phyloP scores from a whole-genome alignment of 1,140 invertebrate genomes.

The Camponotus floridanus region DNA sequence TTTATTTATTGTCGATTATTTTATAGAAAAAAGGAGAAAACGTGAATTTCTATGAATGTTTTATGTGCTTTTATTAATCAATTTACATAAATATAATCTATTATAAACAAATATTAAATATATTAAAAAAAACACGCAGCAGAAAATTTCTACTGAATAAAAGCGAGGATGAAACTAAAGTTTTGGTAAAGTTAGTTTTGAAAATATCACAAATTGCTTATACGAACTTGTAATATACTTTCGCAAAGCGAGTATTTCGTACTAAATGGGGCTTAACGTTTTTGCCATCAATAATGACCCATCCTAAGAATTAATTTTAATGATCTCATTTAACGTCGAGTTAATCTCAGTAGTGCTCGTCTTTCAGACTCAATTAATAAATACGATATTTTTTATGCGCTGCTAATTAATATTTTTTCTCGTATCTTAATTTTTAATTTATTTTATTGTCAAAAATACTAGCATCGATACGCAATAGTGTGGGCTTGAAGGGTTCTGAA shows the following conservation, averaged over 20 bases:
- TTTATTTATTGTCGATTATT: conserved; percentile 7
- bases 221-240: not conserved
- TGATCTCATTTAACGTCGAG: conserved; percentile 23
- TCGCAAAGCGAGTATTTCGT: not conserved
- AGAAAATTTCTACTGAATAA: not conserved
- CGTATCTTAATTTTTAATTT: not conserved
- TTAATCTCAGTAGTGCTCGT: not conserved
- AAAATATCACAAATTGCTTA: not conserved
- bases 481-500: not conserved
- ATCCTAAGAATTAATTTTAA: conserved; percentile 38
- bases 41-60: not conserved
- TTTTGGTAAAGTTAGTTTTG: not conserved
- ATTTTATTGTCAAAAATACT: not conserved
- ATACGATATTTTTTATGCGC: not conserved
- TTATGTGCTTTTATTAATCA: not conserved
- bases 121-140: not conserved
- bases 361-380: conserved; percentile 15
- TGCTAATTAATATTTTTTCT: not conserved
- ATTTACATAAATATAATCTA: not conserved
- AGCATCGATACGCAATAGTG: not conserved
- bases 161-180: not conserved
- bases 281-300: not conserved
- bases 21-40: not conserved
- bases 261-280: conserved; percentile 28
- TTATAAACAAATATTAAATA: no score